Percentiles rank a stretch among this genome's conserved stretches.
Conservation (phyloP, 2,888 invertebrate species). For the Allophyes oxyacanthae region DNA sequence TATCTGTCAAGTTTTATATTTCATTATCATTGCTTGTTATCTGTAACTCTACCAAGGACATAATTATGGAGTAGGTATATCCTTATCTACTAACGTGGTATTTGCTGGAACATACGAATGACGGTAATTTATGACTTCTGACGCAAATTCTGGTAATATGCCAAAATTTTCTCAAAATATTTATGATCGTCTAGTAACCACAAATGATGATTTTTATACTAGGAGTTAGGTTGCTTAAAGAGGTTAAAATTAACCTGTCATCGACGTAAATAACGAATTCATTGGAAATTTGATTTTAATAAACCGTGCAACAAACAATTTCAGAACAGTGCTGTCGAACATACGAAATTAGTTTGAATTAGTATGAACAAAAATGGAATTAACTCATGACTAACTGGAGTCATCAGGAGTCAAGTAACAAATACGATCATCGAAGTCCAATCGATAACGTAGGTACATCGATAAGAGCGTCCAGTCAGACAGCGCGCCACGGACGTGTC, state of each 20-base stretch:
- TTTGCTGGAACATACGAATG: slow-evolving; percentile 32
- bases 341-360: not conserved
- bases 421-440: slow-evolving; percentile 16
- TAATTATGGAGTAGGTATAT: slow-evolving; percentile 62
- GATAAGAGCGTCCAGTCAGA: slow-evolving; percentile 51
- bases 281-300: not conserved
- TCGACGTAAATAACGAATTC: not conserved
- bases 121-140: slow-evolving; percentile 34
- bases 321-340: not conserved
- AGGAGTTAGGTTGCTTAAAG: not conserved
- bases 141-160: slow-evolving; percentile 27
- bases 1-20: slow-evolving; percentile 58
- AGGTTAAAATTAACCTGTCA: not conserved
- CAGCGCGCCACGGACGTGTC: slow-evolving; percentile 56
- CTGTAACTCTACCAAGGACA: slow-evolving; percentile 68
- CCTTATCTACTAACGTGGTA: slow-evolving; percentile 59
- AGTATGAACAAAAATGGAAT: not conserved
- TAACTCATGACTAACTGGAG: not conserved
- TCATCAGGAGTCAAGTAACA: slow-evolving; percentile 9
- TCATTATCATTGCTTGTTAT: slow-evolving; percentile 60
- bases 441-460: slow-evolving; percentile 36
- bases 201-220: slow-evolving; percentile 1
- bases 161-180: slow-evolving; percentile 42
- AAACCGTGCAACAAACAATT: not conserved
- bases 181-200: slow-evolving; percentile 26